Evolutionary conservation across 2,888 invertebrate species (phyloP), one percentile per base, ranked within the genome.

Genomic region (Phengaris alcon): DNA sequence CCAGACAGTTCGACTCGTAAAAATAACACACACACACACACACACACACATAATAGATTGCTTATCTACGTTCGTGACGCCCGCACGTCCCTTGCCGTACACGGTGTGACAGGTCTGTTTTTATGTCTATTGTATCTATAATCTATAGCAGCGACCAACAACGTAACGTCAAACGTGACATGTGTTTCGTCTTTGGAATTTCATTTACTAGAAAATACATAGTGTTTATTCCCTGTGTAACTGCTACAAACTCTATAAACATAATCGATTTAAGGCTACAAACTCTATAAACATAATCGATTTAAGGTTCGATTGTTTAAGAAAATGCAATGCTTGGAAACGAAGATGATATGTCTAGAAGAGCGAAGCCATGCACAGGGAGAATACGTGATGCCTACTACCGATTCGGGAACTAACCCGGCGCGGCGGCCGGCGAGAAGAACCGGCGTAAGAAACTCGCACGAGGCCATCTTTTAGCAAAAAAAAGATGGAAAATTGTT

Each of bases 1-100:
- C 57, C 72, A 72, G 72, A 72, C 72, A 35, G 72, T 52, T 35
- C 13, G 72, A 76, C 74, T 75, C 77, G 68, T 68, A 35, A 76
- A 77, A 75, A 57, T 75, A 70, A 75, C 54, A 54, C 68, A 57
- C 6, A 73, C 64, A 64, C 6, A 64, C 6, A 35, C 35, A 64
- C 64, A 75, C 54, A 54, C 57, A 57, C 46, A 46, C 68, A 22
- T 22, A 48, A 69, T 69, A 72, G 72, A 72, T 44, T 52, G 52
- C 72, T 72, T 72, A 72, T 72, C 72, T 72, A 72, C 22, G 72
- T 52, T 12, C 52, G 72, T 52, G 59, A 12, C 54, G 54, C 52
- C 51, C 51, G 70, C 48, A 22, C 22, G 72, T 52, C 54, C 22
- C 35, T 52, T 35, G 51, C 22, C 22, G 54, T 68, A 22, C 9